These are phyloP conservation scores for Phalanger gymnotis DNA, from an alignment of 2,797 vertebrate species.

Conservation along the genomic window DNA sequence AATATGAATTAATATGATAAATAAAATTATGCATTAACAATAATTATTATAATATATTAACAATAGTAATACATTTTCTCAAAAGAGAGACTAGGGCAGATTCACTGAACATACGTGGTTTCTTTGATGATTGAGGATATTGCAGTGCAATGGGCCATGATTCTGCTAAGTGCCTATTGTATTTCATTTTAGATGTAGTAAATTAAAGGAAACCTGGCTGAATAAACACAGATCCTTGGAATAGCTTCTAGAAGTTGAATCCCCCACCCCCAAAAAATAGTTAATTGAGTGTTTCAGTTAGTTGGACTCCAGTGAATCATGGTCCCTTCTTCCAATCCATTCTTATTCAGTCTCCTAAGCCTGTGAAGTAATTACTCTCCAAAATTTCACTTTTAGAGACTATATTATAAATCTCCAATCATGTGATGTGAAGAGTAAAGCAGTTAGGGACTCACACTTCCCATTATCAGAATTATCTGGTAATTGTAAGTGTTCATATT, in stretches of 20 bases:
- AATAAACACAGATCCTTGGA: not conserved
- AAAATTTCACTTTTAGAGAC: not conserved
- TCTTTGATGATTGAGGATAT: not conserved
- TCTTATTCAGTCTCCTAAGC: accelerated
- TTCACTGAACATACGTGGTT: not conserved
- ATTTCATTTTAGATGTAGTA: not conserved
- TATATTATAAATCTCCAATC: not conserved
- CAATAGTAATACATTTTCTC: not conserved
- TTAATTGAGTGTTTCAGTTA: not conserved
- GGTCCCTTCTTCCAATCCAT: not conserved
- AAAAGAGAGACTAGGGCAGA: not conserved
- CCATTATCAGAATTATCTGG: not conserved
- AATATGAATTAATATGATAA: too few species aligned
- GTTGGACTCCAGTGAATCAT: not conserved
- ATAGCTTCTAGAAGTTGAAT: not conserved
- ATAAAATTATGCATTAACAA: too few species aligned
- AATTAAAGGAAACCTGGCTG: not conserved
- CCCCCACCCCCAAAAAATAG: not conserved
- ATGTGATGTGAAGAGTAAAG: not conserved
- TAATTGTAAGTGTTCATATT: not conserved
- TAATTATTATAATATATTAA: too few species aligned
- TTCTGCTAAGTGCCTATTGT: too few species aligned
- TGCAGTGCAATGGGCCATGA: not conserved
- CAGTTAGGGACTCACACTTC: not conserved
- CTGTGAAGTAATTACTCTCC: not conserved